Percentiles rank a stretch among this genome's conserved stretches.
Conservation (phyloP, 30 jellyfish, hydroid and myxozoan species). For the Aurelia sp. region DNA sequence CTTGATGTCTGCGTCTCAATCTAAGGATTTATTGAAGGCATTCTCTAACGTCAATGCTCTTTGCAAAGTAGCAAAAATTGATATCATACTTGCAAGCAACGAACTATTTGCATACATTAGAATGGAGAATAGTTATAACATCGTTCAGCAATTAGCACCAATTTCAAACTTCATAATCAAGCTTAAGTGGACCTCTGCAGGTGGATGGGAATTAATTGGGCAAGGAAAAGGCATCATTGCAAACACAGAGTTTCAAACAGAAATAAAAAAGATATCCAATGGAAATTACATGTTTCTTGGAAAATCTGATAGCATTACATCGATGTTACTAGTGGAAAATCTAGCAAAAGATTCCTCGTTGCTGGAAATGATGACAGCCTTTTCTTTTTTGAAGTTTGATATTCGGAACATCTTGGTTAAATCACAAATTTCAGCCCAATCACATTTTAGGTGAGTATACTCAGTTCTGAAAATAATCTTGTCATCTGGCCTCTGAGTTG, state of each 20-base stretch:
- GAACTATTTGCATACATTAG: constrained; percentile 18
- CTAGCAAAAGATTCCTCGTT: constrained; percentile 39
- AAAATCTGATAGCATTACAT: constrained; percentile 31
- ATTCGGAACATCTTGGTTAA: constrained; percentile 2
- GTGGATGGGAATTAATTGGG: constrained; percentile 42
- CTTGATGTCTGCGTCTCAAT: constrained; percentile 42
- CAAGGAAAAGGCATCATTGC: constrained; percentile 54
- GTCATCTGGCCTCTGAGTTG: neutral
- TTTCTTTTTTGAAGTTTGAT: constrained; percentile 37
- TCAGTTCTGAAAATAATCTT: neutral
- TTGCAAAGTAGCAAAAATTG: constrained; percentile 21
- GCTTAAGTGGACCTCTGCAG: neutral
- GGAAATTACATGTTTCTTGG: constrained; percentile 13
- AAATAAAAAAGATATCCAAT: constrained; percentile 6
- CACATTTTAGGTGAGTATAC: constrained; percentile 39
- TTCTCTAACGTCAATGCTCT: constrained; percentile 6
- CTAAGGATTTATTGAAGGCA: neutral
- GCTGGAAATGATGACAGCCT: constrained; percentile 13
- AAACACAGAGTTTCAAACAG: constrained; percentile 30
- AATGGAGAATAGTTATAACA: constrained; percentile 2
- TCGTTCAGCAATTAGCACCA: constrained; percentile 34
- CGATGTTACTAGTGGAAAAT: constrained; percentile 12
- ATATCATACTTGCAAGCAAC: neutral
- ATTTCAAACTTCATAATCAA: constrained; percentile 24
- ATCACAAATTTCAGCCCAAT: constrained; percentile 16